phyloP scores from a whole-genome alignment of 2,888 invertebrate species.

The Drosophila percnosoma region DNA sequence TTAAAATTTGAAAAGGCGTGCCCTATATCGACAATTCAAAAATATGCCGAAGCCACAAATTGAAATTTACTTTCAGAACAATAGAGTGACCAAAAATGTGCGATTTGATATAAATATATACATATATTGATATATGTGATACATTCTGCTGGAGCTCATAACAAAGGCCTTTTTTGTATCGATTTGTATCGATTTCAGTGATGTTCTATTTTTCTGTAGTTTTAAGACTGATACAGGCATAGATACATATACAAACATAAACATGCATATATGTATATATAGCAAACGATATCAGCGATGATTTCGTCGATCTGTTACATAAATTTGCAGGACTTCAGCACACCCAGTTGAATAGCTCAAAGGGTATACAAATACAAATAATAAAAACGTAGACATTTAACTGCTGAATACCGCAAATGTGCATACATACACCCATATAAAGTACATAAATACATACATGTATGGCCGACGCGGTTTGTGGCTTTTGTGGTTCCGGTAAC shows the following conservation, averaged over 20 bases:
- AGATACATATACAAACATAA: not conserved
- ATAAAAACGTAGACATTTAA: constrained; percentile 32
- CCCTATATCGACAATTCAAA: too few species aligned
- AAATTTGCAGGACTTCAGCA: not conserved
- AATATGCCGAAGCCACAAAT: too few species aligned
- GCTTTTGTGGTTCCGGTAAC: constrained; percentile 55
- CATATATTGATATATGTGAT: not conserved
- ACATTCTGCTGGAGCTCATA: not conserved
- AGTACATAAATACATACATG: not conserved
- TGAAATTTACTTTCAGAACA: too few species aligned
- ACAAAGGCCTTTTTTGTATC: not conserved
- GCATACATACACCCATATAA: not conserved
- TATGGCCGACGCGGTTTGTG: constrained; percentile 61
- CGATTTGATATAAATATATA: too few species aligned
- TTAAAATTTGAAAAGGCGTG: too few species aligned
- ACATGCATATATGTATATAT: not conserved
- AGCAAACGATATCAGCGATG: not conserved
- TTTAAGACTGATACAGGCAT: not conserved
- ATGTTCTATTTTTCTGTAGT: not conserved
- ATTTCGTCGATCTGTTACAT: not conserved
- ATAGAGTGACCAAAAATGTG: too few species aligned
- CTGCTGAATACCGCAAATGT: constrained; percentile 50
- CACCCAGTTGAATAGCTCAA: not conserved
- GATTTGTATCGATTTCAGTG: not conserved
- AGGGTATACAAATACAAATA: constrained; percentile 5